Evolutionary conservation across 35 echinoderm and acorn worm species (phyloP).

Genomic region (Lytechinus pictus): DNA sequence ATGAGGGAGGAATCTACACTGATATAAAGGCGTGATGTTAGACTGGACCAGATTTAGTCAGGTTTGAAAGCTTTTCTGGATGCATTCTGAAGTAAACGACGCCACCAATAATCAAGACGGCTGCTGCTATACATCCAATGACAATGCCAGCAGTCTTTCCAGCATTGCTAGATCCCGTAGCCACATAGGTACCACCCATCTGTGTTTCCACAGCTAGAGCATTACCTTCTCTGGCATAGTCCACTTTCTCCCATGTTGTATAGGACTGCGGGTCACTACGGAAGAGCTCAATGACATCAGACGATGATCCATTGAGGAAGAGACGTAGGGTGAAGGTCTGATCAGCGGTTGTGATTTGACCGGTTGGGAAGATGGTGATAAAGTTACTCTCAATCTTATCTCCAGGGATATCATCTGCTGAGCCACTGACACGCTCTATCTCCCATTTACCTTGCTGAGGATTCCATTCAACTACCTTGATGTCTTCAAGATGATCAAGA

Average conservation of each 20-base stretch:
- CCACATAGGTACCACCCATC: conserved; percentile 73
- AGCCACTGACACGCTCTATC: conserved; percentile 45
- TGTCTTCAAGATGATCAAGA: conserved; percentile 82
- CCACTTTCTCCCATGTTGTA: conserved; percentile 75
- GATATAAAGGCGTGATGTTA: not conserved
- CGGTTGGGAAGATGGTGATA: conserved; percentile 69
- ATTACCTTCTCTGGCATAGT: conserved; percentile 40
- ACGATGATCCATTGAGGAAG: conserved; percentile 44
- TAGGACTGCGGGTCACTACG: conserved; percentile 72
- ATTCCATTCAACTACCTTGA: conserved; percentile 84
- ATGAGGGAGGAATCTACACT: not conserved
- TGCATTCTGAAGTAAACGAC: conserved; percentile 80
- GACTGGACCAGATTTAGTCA: conserved; percentile 5
- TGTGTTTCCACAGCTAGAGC: conserved; percentile 61
- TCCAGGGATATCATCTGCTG: conserved; percentile 64
- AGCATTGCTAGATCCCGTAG: conserved; percentile 49
- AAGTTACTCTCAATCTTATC: conserved; percentile 78
- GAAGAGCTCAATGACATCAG: conserved; percentile 71
- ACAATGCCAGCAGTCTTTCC: conserved; percentile 76
- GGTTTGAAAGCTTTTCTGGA: conserved; percentile 61
- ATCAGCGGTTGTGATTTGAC: conserved; percentile 69
- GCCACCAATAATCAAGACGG: conserved; percentile 60
- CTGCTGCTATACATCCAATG: conserved; percentile 57
- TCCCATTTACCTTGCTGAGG: conserved; percentile 61
- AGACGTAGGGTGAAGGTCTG: conserved; percentile 68